These are phyloP conservation scores for Dryobates pubescens DNA, from an alignment of 2,797 vertebrate genomes.

Conservation along the genomic window DNA sequence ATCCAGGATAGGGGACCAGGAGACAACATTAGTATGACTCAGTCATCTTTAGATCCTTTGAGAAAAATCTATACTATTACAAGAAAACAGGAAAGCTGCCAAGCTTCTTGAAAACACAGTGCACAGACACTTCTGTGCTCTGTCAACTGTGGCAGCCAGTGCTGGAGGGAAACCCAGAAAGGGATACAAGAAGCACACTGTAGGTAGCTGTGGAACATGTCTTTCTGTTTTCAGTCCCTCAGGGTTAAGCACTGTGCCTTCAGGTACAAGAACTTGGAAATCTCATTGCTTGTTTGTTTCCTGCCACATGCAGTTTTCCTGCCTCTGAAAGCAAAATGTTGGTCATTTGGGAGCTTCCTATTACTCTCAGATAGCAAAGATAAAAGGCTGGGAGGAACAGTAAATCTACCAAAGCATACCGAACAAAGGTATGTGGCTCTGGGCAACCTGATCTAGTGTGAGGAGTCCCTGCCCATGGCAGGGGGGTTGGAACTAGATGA, in stretches of 20 bases:
- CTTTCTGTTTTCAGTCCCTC: background rate
- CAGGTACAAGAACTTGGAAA: slow-evolving; percentile 2
- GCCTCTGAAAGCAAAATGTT: slow-evolving; percentile 44
- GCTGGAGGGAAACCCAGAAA: background rate
- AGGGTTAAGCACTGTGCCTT: background rate
- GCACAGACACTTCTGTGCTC: background rate
- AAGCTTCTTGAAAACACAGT: background rate
- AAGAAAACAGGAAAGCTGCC: slow-evolving; percentile 29
- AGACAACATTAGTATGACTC: background rate
- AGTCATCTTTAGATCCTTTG: background rate
- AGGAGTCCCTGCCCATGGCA: too few species aligned
- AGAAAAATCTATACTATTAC: background rate
- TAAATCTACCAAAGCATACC: slow-evolving; percentile 26
- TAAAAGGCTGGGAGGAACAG: slow-evolving; percentile 40
- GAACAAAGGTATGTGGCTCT: background rate
- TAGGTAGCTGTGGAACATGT: background rate
- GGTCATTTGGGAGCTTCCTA: slow-evolving; percentile 46
- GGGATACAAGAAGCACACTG: background rate
- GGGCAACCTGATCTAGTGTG: too few species aligned
- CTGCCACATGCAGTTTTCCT: slow-evolving; percentile 23
- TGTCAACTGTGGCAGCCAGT: background rate
- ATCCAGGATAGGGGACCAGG: background rate
- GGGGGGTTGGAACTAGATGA: too few species aligned
- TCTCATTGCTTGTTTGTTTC: slow-evolving; percentile 43
- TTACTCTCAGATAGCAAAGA: slow-evolving; percentile 53